Evolutionary conservation across 2,113 vertebrate genomes (phyloP).

Genomic region (Scomber colias): DNA sequence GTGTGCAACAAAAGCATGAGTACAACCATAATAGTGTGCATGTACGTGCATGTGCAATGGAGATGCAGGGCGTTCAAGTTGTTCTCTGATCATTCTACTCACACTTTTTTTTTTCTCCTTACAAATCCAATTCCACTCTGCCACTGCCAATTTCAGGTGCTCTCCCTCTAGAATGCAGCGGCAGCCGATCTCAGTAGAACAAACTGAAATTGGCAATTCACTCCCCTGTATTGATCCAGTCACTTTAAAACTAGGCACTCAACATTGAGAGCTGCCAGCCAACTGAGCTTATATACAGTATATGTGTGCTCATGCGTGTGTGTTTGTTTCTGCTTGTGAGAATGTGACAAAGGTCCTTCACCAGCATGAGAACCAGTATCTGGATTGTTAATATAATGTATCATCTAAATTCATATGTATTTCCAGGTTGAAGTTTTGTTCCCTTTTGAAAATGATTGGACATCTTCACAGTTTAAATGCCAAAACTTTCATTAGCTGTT

Average conservation of each 20-base stretch:
- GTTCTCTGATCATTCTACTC: constrained; percentile 44
- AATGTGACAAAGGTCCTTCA: background rate
- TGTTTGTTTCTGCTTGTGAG: constrained; percentile 5
- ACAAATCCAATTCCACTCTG: constrained; percentile 75
- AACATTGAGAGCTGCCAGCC: constrained; percentile 72
- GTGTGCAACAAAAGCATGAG: constrained; percentile 7
- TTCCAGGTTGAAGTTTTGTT: background rate
- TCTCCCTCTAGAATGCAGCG: constrained; percentile 65
- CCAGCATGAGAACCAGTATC: background rate
- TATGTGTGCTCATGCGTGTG: constrained; percentile 24
- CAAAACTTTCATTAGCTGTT: too few species aligned
- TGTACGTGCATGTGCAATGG: background rate
- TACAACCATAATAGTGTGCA: background rate
- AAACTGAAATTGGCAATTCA: constrained; percentile 84
- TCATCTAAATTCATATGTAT: background rate
- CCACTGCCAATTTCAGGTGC: constrained; percentile 72
- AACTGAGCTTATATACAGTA: constrained; percentile 15
- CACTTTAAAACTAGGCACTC: constrained; percentile 71
- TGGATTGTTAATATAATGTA: background rate
- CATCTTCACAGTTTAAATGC: too few species aligned
- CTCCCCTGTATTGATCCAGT: constrained; percentile 79
- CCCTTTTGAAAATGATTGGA: background rate
- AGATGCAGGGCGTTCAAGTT: constrained; percentile 2
- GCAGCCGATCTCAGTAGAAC: constrained; percentile 73
- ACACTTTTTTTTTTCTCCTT: constrained; percentile 52